Evolutionary conservation across 2,888 invertebrate genomes (phyloP), one percentile per base, ranked within the genome.

Genomic region (Leptinotarsa juncta): DNA sequence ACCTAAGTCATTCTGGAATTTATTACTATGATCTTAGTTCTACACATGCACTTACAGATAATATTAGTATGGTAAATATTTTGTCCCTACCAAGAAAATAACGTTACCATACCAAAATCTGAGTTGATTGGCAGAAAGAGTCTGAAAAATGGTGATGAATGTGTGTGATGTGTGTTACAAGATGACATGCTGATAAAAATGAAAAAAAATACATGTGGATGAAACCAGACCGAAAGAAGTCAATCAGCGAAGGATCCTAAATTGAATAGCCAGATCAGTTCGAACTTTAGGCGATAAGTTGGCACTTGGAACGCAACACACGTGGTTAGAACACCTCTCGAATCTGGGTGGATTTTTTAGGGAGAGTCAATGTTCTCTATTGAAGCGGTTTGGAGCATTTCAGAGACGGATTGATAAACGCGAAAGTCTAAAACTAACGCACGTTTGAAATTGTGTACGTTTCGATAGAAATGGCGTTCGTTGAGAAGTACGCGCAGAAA

Each of bases 401-500:
- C 0, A 42, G 48, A 67, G 49, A 60, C 70, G 70, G n/a, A 69
- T 42, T 14, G 14, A 26, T 3, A 23, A 53, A 57, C 57, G 55
- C 55, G 69, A 32, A 16, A 42, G 42, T 62, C 10, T 16, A 62
- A 62, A 62, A 62, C 62, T 66, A 32, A 20, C 62, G 53, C 72
- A 67, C 60, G 67, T 50, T 42, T 50, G 62, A 49, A 49, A 57
- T 32, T 50, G 67, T 72, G 53, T 72, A 50, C 67, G 72, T 57
- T 60, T 49, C 72, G 71, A 71, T 42, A 62, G 62, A 15, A 62
- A 62, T 62, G 62, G 62, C 62, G 62, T 62, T 62, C 62, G 3
- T 5, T 7, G 32, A 67, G 71, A 55, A 81, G 82, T 55, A 55
- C 55, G 83, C 84, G 85, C 84, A 84, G 79, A 83, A 82, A 82